Conservation (phyloP, 2,888 invertebrate genomes). For the Heliconius aoede region DNA sequence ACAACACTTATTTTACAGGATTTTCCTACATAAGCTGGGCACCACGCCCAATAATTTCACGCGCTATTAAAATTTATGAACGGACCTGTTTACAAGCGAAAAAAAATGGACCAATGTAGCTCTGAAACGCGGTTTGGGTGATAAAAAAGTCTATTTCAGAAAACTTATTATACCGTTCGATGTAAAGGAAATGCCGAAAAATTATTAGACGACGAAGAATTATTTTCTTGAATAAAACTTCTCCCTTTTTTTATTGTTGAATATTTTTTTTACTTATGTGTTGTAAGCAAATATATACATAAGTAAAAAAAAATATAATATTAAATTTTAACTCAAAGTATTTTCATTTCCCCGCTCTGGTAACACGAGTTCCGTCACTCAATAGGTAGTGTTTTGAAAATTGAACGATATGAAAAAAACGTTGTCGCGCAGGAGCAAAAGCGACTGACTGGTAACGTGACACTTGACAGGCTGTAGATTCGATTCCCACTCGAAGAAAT, state of each 20-base stretch:
- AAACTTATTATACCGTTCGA: constrained; percentile 30
- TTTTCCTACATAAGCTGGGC: constrained; percentile 10
- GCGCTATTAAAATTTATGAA: constrained; percentile 43
- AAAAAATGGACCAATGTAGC: constrained; percentile 43
- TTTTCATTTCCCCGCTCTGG: no score
- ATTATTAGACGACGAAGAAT: no score
- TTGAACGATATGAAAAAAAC: no score
- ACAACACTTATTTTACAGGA: background rate
- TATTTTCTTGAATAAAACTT: constrained; percentile 1
- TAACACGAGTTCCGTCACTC: no score
- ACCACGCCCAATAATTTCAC: constrained; percentile 31
- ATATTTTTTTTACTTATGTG: background rate
- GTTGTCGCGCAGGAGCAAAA: no score
- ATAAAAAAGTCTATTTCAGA: constrained; percentile 44
- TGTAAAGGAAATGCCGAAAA: background rate
- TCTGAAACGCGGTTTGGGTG: constrained; percentile 11
- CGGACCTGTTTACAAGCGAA: constrained; percentile 37
- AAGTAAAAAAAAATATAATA: no score
- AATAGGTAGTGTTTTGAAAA: no score
- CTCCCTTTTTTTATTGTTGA: background rate
- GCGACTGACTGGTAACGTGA: no score
- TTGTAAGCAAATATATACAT: background rate
- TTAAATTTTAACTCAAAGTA: no score
- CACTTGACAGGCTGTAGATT: no score
- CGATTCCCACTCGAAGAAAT: no score